Percentiles rank a stretch among this genome's conserved stretches.
Evolutionary conservation across 2,888 invertebrate species (phyloP).

Genomic region (Dynastes hyllus): DNA sequence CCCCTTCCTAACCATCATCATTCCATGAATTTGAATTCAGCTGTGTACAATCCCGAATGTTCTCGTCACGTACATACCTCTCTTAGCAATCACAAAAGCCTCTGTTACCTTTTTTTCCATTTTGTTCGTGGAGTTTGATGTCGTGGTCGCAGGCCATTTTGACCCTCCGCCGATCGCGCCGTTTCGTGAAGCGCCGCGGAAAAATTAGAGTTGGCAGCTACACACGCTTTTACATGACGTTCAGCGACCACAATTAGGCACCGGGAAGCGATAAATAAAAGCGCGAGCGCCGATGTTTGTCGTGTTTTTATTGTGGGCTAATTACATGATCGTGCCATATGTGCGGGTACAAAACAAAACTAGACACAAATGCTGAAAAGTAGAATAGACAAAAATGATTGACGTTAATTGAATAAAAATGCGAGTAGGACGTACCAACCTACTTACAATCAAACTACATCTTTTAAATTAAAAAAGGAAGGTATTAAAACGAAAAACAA

Average conservation of each 20-base stretch:
- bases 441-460: no score
- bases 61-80: slow-evolving; percentile 9
- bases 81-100: slow-evolving; percentile 1
- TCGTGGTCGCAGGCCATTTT: slow-evolving; percentile 18
- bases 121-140: not conserved
- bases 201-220: slow-evolving; percentile 66
- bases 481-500: no score
- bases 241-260: slow-evolving; percentile 66
- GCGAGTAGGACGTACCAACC: no score
- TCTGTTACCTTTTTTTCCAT: not conserved
- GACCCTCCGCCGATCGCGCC: slow-evolving; percentile 14
- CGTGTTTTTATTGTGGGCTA: not conserved
- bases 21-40: no score
- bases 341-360: not conserved
- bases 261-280: slow-evolving; percentile 66
- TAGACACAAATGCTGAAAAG: not conserved
- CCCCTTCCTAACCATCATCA: no score
- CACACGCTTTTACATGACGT: slow-evolving; percentile 65
- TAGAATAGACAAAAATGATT: not conserved
- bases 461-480: no score
- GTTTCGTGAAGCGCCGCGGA: slow-evolving; percentile 60
- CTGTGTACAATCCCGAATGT: not conserved
- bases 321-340: not conserved
- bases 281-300: slow-evolving; percentile 7
- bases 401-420: not conserved